phyloP scores from a whole-genome alignment of 2,888 invertebrate species.

The Perithous albicinctus region DNA sequence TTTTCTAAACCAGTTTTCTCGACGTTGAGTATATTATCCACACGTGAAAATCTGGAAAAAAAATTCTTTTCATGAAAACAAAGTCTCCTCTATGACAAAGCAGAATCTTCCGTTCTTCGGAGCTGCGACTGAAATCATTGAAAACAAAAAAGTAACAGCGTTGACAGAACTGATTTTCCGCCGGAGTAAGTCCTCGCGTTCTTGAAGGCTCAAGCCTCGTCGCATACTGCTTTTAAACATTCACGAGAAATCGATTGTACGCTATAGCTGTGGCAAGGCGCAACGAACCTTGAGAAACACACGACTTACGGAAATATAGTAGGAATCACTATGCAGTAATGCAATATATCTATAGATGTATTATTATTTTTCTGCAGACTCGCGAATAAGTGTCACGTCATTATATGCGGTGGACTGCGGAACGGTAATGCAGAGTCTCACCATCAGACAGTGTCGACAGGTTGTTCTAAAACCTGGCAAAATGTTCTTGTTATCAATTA shows the following conservation, averaged over 20 bases:
- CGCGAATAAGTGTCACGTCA: neutral
- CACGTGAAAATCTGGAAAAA: no score
- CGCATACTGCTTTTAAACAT: constrained; percentile 39
- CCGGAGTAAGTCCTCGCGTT: neutral
- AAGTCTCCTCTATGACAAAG: no score
- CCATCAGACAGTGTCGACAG: neutral
- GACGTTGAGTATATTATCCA: no score
- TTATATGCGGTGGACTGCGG: constrained; percentile 15
- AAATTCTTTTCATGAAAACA: no score
- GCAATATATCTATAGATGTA: neutral
- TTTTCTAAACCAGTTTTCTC: no score
- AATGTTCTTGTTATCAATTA: constrained; percentile 13
- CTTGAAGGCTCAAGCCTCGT: neutral
- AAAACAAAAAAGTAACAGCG: neutral
- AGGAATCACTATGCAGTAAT: constrained; percentile 5
- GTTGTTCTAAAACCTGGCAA: neutral
- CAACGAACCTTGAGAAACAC: constrained; percentile 57
- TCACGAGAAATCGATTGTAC: constrained; percentile 46
- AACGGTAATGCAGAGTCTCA: neutral
- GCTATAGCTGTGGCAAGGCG: constrained; percentile 24
- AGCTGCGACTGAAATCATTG: neutral
- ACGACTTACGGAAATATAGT: constrained; percentile 37
- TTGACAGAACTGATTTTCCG: neutral
- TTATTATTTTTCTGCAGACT: neutral
- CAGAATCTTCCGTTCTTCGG: neutral